Base-by-base conservation (phyloP, 92 coral and sea anemone genomes). In the Epizoanthus rinbou region DNA sequence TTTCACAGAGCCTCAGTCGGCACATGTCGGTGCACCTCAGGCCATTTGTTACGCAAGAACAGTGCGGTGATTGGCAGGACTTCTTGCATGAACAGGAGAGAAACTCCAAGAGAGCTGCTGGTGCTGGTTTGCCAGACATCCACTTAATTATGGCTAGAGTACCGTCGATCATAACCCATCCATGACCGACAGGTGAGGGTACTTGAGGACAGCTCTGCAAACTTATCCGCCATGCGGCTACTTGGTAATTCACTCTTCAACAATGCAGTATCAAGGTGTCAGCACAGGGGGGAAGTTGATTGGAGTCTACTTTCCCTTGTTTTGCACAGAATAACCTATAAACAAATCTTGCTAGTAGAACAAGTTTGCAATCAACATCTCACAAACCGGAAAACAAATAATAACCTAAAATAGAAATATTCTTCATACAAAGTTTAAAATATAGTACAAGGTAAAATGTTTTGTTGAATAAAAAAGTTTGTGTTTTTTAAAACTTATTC, bases 21-120 rank as follows among this genome's bases (percentile, higher is more conserved):
- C 89, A 82, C 87, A 81, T 68, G 74, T 89, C 90, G 57, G 90
- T 89, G 84, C 90, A 86, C 70, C 75, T 86, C 31, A 90, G 79
- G 23, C 93, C 93, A 72, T 79, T 86, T 15, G 86, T 71, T 72
- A 90, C 25, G 80, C 88, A 83, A 17, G 74, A 57, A 74, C 90
- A 90, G 54, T 53, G 84, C 43, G 90, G 85, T 17, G 66, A 37
- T 24, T 76, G 79, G 84, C 86, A 90, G 24, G 80, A 87, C 65
- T 80, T 83, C 52, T 76, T 63, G 60, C 79, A 87, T 13, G 59
- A 63, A 79, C 83, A 78, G 67, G 82, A 73, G 57, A 83, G 82
- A 57, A 89, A 85, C 75, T 80, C 80, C 35, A 81, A 76, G 68
- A 79, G 66, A 79, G 73, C 85, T 79, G 60, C 24, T 28, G 84